Percentiles rank a stretch among this genome's conserved stretches.
Conservation (phyloP, 1,140 invertebrate species). For the Drosophila kohkoa region DNA sequence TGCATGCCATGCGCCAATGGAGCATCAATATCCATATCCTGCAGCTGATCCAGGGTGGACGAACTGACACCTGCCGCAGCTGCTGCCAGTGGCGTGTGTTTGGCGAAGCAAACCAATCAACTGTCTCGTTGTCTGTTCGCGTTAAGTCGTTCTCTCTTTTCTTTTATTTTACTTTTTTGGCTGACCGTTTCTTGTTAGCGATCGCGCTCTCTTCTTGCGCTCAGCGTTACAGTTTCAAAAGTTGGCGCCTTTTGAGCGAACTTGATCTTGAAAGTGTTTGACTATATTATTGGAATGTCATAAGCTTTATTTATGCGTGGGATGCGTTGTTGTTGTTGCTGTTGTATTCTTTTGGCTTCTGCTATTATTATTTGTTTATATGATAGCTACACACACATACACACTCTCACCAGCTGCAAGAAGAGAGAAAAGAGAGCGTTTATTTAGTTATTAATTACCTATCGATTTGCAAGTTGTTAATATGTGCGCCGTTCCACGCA, state of each 20-base stretch:
- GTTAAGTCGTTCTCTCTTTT: neutral
- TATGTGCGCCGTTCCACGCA: conserved; percentile 52
- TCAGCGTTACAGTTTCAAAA: conserved; percentile 22
- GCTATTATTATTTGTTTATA: conserved; percentile 40
- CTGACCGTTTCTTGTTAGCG: neutral
- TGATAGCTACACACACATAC: conserved; percentile 50
- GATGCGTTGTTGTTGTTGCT: conserved; percentile 47
- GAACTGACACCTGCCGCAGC: conserved; percentile 18
- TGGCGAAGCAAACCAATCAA: conserved; percentile 20
- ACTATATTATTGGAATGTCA: conserved; percentile 69
- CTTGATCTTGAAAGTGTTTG: conserved; percentile 38
- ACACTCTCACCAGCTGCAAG: conserved; percentile 63
- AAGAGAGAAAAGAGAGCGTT: conserved; percentile 60
- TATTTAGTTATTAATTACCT: conserved; percentile 74
- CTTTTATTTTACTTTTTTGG: neutral
- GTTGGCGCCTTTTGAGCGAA: conserved; percentile 29
- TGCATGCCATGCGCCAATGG: conserved; percentile 54
- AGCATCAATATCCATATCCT: conserved; percentile 84
- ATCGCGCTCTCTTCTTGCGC: neutral
- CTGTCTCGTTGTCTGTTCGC: neutral
- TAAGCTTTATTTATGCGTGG: conserved; percentile 67
- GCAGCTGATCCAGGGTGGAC: conserved; percentile 71
- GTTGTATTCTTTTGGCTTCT: conserved; percentile 30
- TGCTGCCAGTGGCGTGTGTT: conserved; percentile 7
- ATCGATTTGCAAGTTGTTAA: conserved; percentile 56